Conservation (phyloP, 2,113 vertebrate genomes). For the Gopherus flavomarginatus region DNA sequence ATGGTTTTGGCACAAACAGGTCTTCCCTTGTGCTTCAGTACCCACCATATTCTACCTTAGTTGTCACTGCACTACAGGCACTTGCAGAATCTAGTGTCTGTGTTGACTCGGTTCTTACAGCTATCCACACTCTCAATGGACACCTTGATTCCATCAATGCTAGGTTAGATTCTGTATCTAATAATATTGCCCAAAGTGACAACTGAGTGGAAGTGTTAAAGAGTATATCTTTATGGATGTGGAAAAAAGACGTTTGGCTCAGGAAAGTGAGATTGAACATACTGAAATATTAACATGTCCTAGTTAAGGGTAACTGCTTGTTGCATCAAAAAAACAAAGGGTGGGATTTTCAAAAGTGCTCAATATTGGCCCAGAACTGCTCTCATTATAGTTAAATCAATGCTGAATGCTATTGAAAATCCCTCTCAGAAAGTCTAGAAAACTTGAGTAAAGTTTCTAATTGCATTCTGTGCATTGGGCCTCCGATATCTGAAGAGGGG, state of each 20-base stretch:
- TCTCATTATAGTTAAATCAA: fast-evolving
- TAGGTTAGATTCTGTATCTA: background rate
- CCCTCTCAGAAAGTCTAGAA: background rate
- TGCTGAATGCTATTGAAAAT: background rate
- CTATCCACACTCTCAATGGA: background rate
- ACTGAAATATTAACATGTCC: background rate
- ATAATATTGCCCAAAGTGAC: background rate
- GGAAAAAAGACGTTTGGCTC: background rate
- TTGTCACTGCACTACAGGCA: background rate
- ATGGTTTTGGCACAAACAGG: fast-evolving
- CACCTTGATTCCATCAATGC: background rate
- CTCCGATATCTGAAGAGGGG: background rate
- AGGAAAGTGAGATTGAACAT: background rate
- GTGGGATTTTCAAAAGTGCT: background rate
- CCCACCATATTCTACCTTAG: background rate
- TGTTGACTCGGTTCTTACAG: background rate
- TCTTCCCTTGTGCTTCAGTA: background rate
- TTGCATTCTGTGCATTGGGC: background rate
- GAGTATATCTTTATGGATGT: background rate
- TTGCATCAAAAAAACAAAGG: background rate
- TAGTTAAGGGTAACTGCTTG: background rate
- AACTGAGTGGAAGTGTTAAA: fast-evolving
- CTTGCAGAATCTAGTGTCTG: background rate
- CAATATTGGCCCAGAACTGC: background rate
- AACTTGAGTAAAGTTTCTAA: background rate